Conservation (phyloP, 2,888 invertebrate genomes). For the Heliconius cydno region DNA sequence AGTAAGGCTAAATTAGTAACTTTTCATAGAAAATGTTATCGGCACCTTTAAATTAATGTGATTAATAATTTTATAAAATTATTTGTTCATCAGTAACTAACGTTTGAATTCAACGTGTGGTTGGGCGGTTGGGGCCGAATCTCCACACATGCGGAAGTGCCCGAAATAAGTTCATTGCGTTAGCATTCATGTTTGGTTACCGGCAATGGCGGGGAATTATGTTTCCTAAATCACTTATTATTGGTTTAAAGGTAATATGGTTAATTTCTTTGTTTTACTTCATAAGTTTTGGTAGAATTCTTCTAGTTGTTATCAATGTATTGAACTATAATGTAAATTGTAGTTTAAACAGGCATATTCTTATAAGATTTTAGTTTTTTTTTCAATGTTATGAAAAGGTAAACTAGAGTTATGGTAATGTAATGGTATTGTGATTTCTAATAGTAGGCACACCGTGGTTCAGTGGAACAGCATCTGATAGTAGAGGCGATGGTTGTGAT, state of each 20-base stretch:
- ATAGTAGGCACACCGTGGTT: not conserved
- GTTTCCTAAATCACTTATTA: constrained; percentile 31
- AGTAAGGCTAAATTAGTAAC: not conserved
- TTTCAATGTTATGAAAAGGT: not conserved
- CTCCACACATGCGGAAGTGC: constrained; percentile 76
- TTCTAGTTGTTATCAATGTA: not conserved
- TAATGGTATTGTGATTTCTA: no score
- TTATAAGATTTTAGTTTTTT: not conserved
- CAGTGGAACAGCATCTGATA: not conserved
- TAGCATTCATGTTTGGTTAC: constrained; percentile 50
- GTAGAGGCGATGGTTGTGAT: not conserved
- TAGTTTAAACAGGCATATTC: not conserved
- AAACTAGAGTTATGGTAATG: no score
- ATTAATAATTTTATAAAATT: not conserved
- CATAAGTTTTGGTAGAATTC: not conserved
- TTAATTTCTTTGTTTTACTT: not conserved
- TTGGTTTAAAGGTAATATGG: not conserved
- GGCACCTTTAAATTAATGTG: constrained; percentile 2
- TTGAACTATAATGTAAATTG: not conserved
- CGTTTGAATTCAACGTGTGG: no score
- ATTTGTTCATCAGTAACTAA: constrained; percentile 25
- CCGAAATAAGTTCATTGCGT: constrained; percentile 77
- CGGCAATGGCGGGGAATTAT: constrained; percentile 45
- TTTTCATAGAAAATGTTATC: not conserved
- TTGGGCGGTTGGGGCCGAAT: constrained; percentile 68